Evolutionary conservation across 1,140 invertebrate genomes (phyloP), one percentile per base, ranked within the genome.

Genomic region (Polypedilum pembai): DNA sequence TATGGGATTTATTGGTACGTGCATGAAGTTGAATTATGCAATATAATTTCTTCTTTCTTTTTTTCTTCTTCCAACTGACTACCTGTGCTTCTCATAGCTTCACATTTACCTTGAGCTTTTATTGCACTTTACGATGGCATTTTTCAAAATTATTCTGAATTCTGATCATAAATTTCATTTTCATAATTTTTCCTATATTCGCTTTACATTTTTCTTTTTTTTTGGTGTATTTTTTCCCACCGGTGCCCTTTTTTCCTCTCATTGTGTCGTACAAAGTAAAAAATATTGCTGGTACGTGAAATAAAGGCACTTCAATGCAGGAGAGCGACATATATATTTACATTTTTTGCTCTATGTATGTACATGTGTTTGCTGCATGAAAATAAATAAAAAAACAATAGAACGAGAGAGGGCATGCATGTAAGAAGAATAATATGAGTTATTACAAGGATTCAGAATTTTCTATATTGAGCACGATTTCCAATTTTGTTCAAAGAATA

Each of bases 111-210:
- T 56, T 56, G 3, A 56, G 45, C 45, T 56, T 56, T 33, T 56
- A 56, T 56, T 56, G 45, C 45, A 56, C 45, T 56, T 56, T 56
- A 56, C n/a, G 45, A 56, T 56, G 45, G 45, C 45, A 56, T 56
- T 56, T 56, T 56, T 56, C 45, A 56, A 56, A 56, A 56, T 56
- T 56, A 56, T 56, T 56, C 45, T 12, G 45, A 56, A 56, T 56
- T 56, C 45, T n/a, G n/a, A 12, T n/a, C 45, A 56, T 56, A 56
- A 56, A 56, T 56, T 56, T 56, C 45, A 56, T 56, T 56, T 56
- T 56, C 45, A 56, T 56, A 56, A 56, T 56, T 56, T 56, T 45
- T 45, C 15, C 24, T 33, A 33, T 33, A 12, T 45, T 45, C 41
- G 15, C 15, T 45, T 45, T 45, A n/a, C 15, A n/a, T 56, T 4